Base-by-base conservation (phyloP, 1,140 invertebrate genomes). In the Lanistes nyassanus region DNA sequence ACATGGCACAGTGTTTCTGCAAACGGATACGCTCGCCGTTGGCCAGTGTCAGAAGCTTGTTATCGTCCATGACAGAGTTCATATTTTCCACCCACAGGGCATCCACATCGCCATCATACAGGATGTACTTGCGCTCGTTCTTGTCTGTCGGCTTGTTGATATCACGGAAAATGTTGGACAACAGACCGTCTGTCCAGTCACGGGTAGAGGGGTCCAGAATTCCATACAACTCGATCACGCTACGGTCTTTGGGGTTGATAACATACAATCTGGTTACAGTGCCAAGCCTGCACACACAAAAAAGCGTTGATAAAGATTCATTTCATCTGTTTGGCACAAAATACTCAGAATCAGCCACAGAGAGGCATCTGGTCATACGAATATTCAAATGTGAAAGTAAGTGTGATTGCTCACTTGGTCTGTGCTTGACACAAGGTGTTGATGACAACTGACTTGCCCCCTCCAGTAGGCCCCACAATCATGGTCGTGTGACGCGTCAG, bases 61-160 rank as follows among this genome's bases (percentile, higher is more conserved):
- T 97, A 87, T 98, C 96, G 86, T 98, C 96, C 96, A 98, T 97
- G 9, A 97, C 95, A 1, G 95, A 96, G 89, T 97, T 97, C 95
- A 97, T 97, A 88, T 97, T 97, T 90, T 97, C 96, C 79, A 97
- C 95, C 96, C 96, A 98, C 9, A 97, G 89, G 11, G 95, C 93
- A 91, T 97, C 96, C 74, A 98, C 95, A 85, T 97, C 96, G 9
- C 96, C 96, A 86, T 98, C 96, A 90, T 97, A 97, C 62, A 96
- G 89, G 77, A 96, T 95, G 83, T 96, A 97, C 68, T 92, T 92
- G 67, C 92, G 90, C 86, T 96, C 94, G 68, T 92, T 90, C 76
- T 91, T 92, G 71, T 90, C 89, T 9, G 93, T 92, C 1, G 92
- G 90, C 90, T 92, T 93, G 89, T 97, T 97, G 86, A 96, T 94